phyloP scores from a whole-genome alignment of 2,888 invertebrate genomes.

The Ptychoptera albimana region DNA sequence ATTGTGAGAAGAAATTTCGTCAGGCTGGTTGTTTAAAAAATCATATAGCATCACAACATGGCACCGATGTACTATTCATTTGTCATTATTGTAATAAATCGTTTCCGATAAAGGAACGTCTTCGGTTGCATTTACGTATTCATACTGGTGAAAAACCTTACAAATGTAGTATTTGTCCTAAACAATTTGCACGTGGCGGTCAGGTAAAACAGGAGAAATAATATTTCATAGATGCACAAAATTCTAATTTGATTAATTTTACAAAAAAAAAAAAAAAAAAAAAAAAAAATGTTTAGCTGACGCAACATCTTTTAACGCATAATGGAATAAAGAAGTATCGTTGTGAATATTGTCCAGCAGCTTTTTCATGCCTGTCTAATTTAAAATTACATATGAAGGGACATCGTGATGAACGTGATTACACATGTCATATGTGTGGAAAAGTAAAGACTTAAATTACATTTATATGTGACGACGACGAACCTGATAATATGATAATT shows the following conservation, averaged over 20 bases:
- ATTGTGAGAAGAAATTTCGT: slow-evolving; percentile 46
- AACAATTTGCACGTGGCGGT: slow-evolving; percentile 54
- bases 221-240: too few species aligned
- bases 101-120: slow-evolving; percentile 59
- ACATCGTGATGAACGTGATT: slow-evolving; percentile 59
- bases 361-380: slow-evolving; percentile 50
- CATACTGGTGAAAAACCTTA: slow-evolving; percentile 59
- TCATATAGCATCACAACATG: slow-evolving; percentile 34
- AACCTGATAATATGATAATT: not conserved
- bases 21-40: slow-evolving; percentile 47
- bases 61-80: slow-evolving; percentile 34
- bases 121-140: slow-evolving; percentile 53
- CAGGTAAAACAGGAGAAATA: too few species aligned
- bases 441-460: slow-evolving; percentile 23
- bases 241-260: not conserved
- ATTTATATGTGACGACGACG: not conserved
- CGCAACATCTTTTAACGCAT: slow-evolving; percentile 59
- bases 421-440: slow-evolving; percentile 64
- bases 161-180: slow-evolving; percentile 43
- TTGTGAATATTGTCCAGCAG: slow-evolving; percentile 53
- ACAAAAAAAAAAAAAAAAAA: too few species aligned
- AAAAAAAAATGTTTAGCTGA: slow-evolving; percentile 20
- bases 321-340: slow-evolving; percentile 53
- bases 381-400: slow-evolving; percentile 46
- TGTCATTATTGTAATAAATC: slow-evolving; percentile 61